phyloP scores from a whole-genome alignment of 2,113 vertebrate species.

The Tichodroma muraria region DNA sequence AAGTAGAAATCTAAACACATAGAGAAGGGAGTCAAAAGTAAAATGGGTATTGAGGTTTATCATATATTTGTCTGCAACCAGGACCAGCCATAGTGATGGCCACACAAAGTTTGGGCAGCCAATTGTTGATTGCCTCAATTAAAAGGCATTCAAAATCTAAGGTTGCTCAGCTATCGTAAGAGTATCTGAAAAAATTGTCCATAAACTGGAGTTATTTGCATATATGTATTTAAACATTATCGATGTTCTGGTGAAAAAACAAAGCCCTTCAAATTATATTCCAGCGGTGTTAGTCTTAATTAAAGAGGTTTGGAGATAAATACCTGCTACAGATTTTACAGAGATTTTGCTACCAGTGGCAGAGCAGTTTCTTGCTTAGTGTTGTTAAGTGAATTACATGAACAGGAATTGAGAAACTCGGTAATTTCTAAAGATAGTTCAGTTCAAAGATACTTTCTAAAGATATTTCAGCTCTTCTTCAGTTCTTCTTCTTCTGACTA shows the following conservation, averaged over 20 bases:
- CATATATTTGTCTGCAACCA: background rate
- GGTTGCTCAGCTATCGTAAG: background rate
- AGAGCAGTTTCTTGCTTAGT: background rate
- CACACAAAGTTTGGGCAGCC: background rate
- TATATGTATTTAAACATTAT: background rate
- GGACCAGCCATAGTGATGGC: background rate
- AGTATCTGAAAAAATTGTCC: background rate
- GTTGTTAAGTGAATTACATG: background rate
- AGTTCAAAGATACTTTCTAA: no score
- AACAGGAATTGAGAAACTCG: background rate
- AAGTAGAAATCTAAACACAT: background rate
- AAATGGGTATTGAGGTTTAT: background rate
- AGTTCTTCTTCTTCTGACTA: background rate
- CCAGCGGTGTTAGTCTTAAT: background rate
- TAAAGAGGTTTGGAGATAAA: background rate
- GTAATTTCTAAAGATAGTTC: background rate
- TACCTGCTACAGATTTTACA: background rate
- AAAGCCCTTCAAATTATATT: background rate
- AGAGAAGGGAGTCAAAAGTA: background rate
- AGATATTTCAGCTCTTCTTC: background rate
- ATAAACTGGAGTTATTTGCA: background rate
- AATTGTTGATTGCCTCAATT: background rate
- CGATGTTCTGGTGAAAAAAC: rapidly evolving
- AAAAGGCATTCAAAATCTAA: background rate
- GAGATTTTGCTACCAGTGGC: background rate